Evolutionary conservation across 2,113 vertebrate species (phyloP), one percentile per base, ranked within the genome.

Genomic region (Catagonus wagneri): DNA sequence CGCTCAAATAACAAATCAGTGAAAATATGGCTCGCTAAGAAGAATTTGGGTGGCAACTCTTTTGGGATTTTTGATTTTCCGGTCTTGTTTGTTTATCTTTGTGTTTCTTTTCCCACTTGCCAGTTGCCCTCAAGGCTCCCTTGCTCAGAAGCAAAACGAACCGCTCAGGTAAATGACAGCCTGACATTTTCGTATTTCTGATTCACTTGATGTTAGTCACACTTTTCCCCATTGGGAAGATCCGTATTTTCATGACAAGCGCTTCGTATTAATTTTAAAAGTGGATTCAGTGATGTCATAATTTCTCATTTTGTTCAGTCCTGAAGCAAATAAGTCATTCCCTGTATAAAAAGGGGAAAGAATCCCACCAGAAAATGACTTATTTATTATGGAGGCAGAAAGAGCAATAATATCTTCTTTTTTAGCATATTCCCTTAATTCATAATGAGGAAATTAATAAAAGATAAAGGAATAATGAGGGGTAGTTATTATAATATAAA

Each of bases 241-340:
- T 76, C 34, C 83, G 60, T 79, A 89, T 78, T 96, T 96, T 96
- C 0, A 25, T 93, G 90, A 97, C 78, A 97, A 93, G 79, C 3
- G 0, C 83, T 95, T 94, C 78, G 94, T 80, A 97, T 96, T 97
- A 96, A 94, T 96, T 98, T 96, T 81, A 69, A 86, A 97, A 94
- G 58, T 95, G 22, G 60, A 83, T 95, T 95, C 90, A 89, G 89
- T 97, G 94, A 97, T 97, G 95, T 97, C 94, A 97, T 96, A 97
- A 93, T 97, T 97, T 96, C 74, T 97, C 95, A 96, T 96, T 96
- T 97, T 96, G 78, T 94, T 98, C 78, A 86, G 86, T 90, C 83
- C 91, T 94, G 86, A 97, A 97, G 85, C 79, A 74, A 94, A 58
- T 11, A 95, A 96, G 58, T 89, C 66, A 93, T 96, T 93, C 97